These are phyloP conservation scores for Brachypteracias leptosomus DNA, from an alignment of 2,113 vertebrate species.

Conservation along the genomic window DNA sequence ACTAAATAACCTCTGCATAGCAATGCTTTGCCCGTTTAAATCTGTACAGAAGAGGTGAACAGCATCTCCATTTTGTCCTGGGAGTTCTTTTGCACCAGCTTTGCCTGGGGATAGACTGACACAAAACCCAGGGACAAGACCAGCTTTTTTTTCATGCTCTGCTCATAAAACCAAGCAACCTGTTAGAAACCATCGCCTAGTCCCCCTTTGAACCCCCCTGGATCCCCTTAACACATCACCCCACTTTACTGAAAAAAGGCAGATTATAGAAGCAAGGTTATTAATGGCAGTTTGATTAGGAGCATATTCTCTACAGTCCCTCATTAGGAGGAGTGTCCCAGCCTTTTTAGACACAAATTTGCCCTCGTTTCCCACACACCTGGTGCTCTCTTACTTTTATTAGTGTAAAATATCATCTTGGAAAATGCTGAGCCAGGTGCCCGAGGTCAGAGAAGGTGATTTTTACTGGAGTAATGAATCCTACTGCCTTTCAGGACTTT, in stretches of 20 bases:
- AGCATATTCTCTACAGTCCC: slow-evolving; percentile 4
- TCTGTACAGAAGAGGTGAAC: background rate
- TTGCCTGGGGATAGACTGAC: background rate
- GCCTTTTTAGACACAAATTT: slow-evolving; percentile 8
- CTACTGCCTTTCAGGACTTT: background rate
- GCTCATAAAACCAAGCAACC: background rate
- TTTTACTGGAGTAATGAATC: slow-evolving; percentile 4
- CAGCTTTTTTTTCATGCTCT: background rate
- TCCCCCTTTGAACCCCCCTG: background rate
- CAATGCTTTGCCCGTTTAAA: background rate
- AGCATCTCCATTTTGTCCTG: background rate
- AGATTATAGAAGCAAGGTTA: background rate
- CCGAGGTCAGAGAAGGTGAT: background rate
- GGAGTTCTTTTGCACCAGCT: background rate
- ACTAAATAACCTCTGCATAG: background rate
- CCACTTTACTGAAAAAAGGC: background rate
- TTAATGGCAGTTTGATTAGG: slow-evolving; percentile 28
- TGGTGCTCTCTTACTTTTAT: background rate
- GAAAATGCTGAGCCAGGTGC: slow-evolving; percentile 43
- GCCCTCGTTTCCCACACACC: slow-evolving; percentile 36
- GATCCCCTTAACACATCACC: background rate
- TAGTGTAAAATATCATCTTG: background rate
- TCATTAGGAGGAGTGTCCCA: slow-evolving; percentile 1
- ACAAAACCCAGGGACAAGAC: background rate
- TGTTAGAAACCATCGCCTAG: background rate